Conservation (phyloP, 1,140 invertebrate genomes). For the Xylocopa sonorina region DNA sequence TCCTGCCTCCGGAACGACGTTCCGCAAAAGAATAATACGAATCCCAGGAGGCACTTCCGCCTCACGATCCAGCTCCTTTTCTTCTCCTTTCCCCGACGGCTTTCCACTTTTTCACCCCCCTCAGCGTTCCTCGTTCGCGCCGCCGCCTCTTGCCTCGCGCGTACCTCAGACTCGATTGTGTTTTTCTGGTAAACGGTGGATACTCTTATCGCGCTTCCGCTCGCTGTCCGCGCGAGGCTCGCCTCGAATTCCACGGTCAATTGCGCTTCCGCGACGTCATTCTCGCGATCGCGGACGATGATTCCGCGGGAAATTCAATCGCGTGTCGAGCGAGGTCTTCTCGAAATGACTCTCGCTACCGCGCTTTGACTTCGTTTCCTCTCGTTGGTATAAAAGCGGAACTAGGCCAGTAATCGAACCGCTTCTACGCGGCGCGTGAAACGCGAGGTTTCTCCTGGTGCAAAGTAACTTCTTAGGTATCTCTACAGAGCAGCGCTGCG, state of each 20-base stretch:
- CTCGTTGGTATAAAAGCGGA: too few species aligned
- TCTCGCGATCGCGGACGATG: not conserved
- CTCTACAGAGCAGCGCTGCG: too few species aligned
- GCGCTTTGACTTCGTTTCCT: too few species aligned
- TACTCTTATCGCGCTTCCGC: conserved; percentile 29
- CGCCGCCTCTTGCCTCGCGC: conserved; percentile 4
- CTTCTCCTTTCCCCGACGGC: conserved; percentile 1
- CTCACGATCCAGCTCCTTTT: conserved; percentile 45
- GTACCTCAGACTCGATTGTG: conserved; percentile 46
- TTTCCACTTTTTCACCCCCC: conserved; percentile 18
- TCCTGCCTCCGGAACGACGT: conserved; percentile 51
- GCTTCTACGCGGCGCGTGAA: too few species aligned
- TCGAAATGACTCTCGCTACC: too few species aligned
- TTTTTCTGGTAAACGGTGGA: conserved; percentile 43
- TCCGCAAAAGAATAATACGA: conserved; percentile 62
- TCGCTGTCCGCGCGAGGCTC: not conserved
- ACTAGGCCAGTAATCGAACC: too few species aligned
- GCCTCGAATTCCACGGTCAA: not conserved
- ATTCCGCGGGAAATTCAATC: too few species aligned
- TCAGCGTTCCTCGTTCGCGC: not conserved
- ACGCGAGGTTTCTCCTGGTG: too few species aligned
- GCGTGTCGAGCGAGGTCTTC: too few species aligned
- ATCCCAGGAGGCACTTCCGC: conserved; percentile 52
- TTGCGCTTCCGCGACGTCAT: not conserved
- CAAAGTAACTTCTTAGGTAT: too few species aligned